Base-by-base conservation (phyloP, 2,888 invertebrate genomes). In the Pristionchus maxplancki region DNA sequence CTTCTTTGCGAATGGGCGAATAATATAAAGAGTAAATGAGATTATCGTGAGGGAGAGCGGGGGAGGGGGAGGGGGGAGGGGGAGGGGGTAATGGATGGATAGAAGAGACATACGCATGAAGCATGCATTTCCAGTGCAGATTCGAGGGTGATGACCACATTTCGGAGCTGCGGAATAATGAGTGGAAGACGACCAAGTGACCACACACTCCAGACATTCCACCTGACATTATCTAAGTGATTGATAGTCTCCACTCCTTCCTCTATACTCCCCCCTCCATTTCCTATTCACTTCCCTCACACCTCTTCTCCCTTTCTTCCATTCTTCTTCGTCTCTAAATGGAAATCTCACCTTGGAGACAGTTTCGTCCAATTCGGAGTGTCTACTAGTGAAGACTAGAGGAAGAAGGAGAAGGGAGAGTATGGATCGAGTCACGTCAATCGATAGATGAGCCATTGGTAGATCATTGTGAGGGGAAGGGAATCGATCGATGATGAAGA, bases 151-250 rank as follows among this genome's bases (percentile, higher is more conserved):
- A 58, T 91, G 90, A 58, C 88, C 89, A 87, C 92, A 93, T 88
- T 90, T 91, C n/a, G 90, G 88, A 86, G 91, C 91, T 37, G 90
- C 90, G 37, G 90, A 87, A 28, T 50, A 87, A n/a, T 40, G 37
- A 53, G 71, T 24, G 13, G 87, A 44, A 5, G 87, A 50, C 15
- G 71, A 78, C 89, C 89, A 89, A n/a, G 87, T 78, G 40, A 87
- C 92, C 24, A 93, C 91, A 88, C 92, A 93, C 85, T 93, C 91
- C 40, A 91, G 89, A 88, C 92, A 93, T 88, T 92, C 92, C 31
- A 92, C 92, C 89, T 91, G 3, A 71, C 31, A 9, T n/a, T 15
- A 71, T 13, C 13, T 5, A n/a, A 24, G 11, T n/a, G 62, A 64
- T 64, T 64, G 11, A 64, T 64, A 28, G 28, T 64, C n/a, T 64